These are phyloP conservation scores for Drosophila repleta DNA, from an alignment of 1,140 invertebrate genomes.

Conservation along the genomic window DNA sequence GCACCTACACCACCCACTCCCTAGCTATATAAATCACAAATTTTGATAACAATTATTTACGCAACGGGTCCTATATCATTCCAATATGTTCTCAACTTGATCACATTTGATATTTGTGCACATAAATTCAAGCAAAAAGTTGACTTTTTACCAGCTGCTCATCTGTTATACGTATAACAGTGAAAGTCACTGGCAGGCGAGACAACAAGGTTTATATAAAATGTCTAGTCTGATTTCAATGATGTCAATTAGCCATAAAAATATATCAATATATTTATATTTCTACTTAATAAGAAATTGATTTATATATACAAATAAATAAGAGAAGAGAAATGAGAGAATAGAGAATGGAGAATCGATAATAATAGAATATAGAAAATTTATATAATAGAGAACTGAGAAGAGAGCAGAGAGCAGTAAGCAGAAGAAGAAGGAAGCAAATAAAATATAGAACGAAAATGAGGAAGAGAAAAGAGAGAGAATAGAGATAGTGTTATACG, in stretches of 20 bases:
- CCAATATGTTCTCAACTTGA: conserved; percentile 62
- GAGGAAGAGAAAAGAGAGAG: no score
- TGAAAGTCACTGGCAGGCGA: background rate
- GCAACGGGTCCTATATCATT: conserved; percentile 58
- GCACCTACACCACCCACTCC: no score
- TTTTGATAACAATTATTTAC: conserved; percentile 69
- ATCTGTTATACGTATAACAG: background rate
- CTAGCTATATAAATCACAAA: conserved; percentile 60
- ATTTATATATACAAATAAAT: background rate
- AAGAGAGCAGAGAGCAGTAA: no score
- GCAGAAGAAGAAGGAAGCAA: no score
- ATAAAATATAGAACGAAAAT: no score
- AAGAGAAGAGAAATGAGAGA: no score
- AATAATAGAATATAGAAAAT: no score
- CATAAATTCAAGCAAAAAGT: conserved; percentile 38
- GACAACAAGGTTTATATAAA: background rate
- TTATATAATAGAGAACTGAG: no score
- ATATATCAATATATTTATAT: background rate
- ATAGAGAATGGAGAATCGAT: no score
- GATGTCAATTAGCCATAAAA: background rate
- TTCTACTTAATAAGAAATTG: background rate
- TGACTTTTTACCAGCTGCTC: background rate
- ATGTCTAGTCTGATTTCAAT: background rate
- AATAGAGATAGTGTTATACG: no score
- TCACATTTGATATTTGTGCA: conserved; percentile 45